Base-by-base conservation (phyloP, 1,140 invertebrate genomes). In the Pentalonia nigronervosa region DNA sequence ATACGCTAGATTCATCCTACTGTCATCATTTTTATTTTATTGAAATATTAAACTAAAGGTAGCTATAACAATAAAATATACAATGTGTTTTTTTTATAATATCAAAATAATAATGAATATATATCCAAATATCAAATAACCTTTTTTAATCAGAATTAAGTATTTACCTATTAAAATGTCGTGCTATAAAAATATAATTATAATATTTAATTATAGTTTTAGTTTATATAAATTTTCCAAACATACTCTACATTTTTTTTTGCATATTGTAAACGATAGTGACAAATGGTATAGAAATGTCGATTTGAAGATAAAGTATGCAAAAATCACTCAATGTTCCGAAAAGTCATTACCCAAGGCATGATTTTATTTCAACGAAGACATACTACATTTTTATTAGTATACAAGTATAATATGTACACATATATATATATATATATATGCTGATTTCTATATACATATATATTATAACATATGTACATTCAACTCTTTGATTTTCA, bases 341-440 rank as follows among this genome's bases (percentile, higher is more conserved):
- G 56, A 67, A 67, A 17, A n/a, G 30, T 67, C 60, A 60, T 60
- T 60, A 60, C 60, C 30, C 4, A 67, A 67, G 60, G 4, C 60
- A 67, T 14, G 30, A 67, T n/a, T 67, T 67, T 67, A 67, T 67
- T 67, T 67, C 60, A 67, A n/a, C 11, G 11, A 11, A 67, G 3
- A 11, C 60, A 67, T 67, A n/a, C 11, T 67, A 67, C 30, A 67
- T n/a, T 67, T 67, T n/a, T 67, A 67, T 67, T 84, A 47, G 23
- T 47, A 86, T 47, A 86, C 83, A 14, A 47, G 36, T 86, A 86
- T 86, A n/a, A n/a, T n/a, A n/a, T n/a, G n/a, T n/a, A n/a, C n/a
- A n/a, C n/a, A n/a, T n/a, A n/a, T n/a, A n/a, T n/a, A n/a, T n/a
- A n/a, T 45, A 21, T 21, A 83, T 86, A 47, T 86, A 36, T 45